A percentile compares a stretch with the other conserved stretches of the same genome.
Conservation (phyloP, 2,797 vertebrate genomes). For the Melanotaenia trifasciata region DNA sequence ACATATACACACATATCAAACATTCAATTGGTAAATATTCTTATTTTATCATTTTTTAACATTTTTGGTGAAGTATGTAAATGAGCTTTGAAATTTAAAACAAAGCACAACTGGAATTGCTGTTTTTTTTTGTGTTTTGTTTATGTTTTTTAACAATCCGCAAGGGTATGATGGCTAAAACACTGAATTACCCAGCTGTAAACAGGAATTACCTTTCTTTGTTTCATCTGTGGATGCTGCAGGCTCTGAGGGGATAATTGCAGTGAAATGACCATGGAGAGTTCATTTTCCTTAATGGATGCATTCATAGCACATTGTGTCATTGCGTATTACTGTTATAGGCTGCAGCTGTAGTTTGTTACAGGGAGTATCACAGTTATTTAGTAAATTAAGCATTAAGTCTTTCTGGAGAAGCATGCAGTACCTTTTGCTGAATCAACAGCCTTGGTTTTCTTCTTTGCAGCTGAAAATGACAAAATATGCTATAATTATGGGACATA, state of each 20-base stretch:
- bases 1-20: not conserved
- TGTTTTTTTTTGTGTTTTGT: not conserved
- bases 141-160: not conserved
- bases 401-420: not conserved
- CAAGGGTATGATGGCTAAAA: not conserved
- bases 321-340: constrained; percentile 9
- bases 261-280: constrained; percentile 20
- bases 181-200: constrained; percentile 1
- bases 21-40: not conserved
- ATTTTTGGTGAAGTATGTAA: not conserved
- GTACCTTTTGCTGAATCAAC: constrained; percentile 60
- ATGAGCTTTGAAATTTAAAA: constrained; percentile 3
- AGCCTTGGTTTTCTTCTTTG: constrained; percentile 55
- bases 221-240: constrained; percentile 29
- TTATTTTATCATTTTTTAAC: not conserved
- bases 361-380: constrained; percentile 11
- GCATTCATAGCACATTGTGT: constrained; percentile 22
- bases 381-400: constrained; percentile 4
- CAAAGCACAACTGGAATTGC: not conserved
- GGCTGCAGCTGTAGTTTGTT: constrained; percentile 23
- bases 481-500: not conserved
- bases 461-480: constrained; percentile 50
- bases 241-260: constrained; percentile 53
- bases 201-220: constrained; percentile 59
- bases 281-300: constrained; percentile 45